phyloP scores from a whole-genome alignment of 92 coral and sea anemone species.

The Porites cylindrica region DNA sequence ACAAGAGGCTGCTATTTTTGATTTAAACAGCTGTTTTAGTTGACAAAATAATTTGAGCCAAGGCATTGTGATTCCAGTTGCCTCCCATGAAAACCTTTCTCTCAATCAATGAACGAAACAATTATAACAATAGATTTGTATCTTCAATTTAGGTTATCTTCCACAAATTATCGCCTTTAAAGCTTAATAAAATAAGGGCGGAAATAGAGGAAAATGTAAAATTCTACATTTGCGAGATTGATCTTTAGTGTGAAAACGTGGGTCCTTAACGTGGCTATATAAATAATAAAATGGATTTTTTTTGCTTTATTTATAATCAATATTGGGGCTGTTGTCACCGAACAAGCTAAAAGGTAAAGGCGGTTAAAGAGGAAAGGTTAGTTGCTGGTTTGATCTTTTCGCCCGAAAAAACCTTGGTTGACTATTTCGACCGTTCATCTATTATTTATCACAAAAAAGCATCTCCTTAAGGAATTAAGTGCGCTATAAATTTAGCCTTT shows the following conservation, averaged over 20 bases:
- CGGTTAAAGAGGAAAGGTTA: not conserved
- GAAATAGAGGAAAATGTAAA: slow-evolving; percentile 17
- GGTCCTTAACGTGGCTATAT: not conserved
- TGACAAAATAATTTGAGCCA: slow-evolving; percentile 17
- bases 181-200: not conserved
- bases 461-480: no score
- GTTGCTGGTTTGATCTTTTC: not conserved
- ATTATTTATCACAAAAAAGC: no score
- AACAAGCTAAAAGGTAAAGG: not conserved
- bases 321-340: not conserved
- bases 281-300: not conserved
- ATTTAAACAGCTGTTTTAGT: slow-evolving; percentile 36
- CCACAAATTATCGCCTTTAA: not conserved
- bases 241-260: slow-evolving; percentile 13
- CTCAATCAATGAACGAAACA: not conserved
- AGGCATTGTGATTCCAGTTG: not conserved
- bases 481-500: no score
- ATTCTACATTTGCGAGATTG: not conserved
- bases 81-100: not conserved
- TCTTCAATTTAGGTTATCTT: not conserved
- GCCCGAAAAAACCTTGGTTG: no score
- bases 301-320: not conserved
- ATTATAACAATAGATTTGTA: not conserved
- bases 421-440: no score
- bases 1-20: not conserved